These are phyloP conservation scores for Cherax destructor DNA, from an alignment of 1,140 invertebrate species.

Conservation along the genomic window DNA sequence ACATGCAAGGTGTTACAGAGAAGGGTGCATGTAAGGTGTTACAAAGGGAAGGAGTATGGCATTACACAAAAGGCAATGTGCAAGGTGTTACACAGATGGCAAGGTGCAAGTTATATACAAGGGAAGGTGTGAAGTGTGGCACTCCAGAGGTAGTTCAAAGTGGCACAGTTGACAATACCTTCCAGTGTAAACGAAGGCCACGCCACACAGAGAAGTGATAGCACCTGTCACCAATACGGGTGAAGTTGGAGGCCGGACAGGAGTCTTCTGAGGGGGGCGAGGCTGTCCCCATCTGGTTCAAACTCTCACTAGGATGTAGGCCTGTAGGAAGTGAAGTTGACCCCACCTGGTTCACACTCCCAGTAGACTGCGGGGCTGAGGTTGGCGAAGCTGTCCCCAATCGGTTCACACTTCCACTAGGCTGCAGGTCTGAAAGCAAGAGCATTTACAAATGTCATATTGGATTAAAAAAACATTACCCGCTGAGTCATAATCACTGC, in stretches of 20 bases:
- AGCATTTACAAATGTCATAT: too few relatives aligned
- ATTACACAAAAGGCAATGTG: too few relatives aligned
- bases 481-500: too few relatives aligned
- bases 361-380: too few relatives aligned
- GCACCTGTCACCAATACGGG: constrained; percentile 26
- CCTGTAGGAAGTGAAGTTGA: neutral
- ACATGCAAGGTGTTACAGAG: neutral
- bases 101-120: too few relatives aligned
- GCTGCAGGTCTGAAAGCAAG: neutral
- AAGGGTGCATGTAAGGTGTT: neutral
- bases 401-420: constrained; percentile 2
- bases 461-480: too few relatives aligned
- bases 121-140: too few relatives aligned
- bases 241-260: constrained; percentile 31
- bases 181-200: constrained; percentile 33
- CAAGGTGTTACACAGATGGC: too few relatives aligned
- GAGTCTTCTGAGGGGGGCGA: neutral
- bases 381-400: neutral
- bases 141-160: too few relatives aligned
- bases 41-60: neutral
- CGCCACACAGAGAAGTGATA: constrained; percentile 40
- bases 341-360: too few relatives aligned
- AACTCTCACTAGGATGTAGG: neutral
- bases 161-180: constrained; percentile 7
- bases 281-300: constrained; percentile 13